Base-by-base conservation (phyloP, 1,140 invertebrate genomes). In the Pissodes strobi region DNA sequence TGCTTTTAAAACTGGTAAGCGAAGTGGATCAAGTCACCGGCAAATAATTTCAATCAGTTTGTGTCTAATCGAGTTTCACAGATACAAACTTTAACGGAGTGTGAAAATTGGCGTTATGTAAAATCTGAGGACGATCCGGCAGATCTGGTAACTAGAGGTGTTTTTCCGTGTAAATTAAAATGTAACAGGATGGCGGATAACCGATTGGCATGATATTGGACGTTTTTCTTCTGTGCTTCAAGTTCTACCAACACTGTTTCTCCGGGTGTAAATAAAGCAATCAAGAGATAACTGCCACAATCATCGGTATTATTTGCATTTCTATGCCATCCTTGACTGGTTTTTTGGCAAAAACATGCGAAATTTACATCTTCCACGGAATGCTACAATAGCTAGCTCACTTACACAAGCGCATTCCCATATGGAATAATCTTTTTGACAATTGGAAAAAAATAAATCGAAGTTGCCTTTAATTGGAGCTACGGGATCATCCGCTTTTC, bases 271-370 rank as follows among this genome's bases (percentile, higher is more conserved):
- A 13, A 76, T 67, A 48, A n/a, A n/a, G n/a, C n/a, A n/a, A n/a
- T n/a, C n/a, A n/a, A n/a, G n/a, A n/a, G n/a, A n/a, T n/a, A n/a
- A n/a, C n/a, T n/a, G n/a, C n/a, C n/a, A n/a, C n/a, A n/a, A 72
- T 72, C 69, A 68, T 79, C 74, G n/a, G 69, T 72, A 13, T 78
- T 61, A 38, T 68, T 23, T 73, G 34, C 30, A 81, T 71, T 74
- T 82, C 81, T 21, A 83, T 67, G 1, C 81, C 82, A 67, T 81
- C 83, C 60, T 78, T 79, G 19, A 63, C 68, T 0, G 78, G 71
- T 81, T 82, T 5, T 70, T 70, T 49, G 80, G 78, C 49, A 82
- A 82, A 61, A 81, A 82, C 64, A 79, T 75, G 23, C 80, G 34
- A 77, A 51, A 71, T 81, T 82, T 19, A n/a, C n/a, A n/a, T n/a